phyloP scores from a whole-genome alignment of 2,797 vertebrate species.

The Parotocinclus haroldoi region DNA sequence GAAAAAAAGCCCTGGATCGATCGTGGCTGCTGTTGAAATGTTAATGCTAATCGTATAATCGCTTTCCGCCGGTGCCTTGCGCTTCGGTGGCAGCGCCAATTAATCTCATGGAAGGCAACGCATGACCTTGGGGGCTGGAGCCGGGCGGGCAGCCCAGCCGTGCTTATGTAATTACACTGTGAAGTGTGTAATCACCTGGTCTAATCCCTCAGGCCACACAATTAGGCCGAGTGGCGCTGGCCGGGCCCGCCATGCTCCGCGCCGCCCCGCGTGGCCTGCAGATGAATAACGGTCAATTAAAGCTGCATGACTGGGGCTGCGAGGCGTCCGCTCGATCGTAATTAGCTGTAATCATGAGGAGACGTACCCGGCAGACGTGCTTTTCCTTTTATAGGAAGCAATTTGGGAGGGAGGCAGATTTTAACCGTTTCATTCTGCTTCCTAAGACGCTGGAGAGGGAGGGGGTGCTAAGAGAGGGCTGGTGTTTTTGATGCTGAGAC shows the following conservation, averaged over 20 bases:
- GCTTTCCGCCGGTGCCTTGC: conserved; percentile 84
- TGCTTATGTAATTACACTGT: conserved; percentile 98
- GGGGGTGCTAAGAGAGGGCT: conserved; percentile 2
- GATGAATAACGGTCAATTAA: conserved; percentile 97
- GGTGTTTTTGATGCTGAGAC: conserved; percentile 34
- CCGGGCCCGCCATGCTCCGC: conserved; percentile 76
- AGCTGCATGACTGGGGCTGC: conserved; percentile 86
- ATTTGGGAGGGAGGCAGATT: conserved; percentile 69
- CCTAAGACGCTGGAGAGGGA: conserved; percentile 11
- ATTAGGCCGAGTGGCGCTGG: conserved; percentile 84
- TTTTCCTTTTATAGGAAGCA: conserved; percentile 78
- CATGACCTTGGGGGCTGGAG: conserved; percentile 84
- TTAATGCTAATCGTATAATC: conserved; percentile 95
- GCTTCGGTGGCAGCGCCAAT: conserved; percentile 93
- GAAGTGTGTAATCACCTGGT: conserved; percentile 98
- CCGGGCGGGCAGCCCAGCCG: conserved; percentile 85
- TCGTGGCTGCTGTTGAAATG: conserved; percentile 82
- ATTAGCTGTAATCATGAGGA: conserved; percentile 94
- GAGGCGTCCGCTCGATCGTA: conserved; percentile 89
- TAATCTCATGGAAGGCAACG: conserved; percentile 90
- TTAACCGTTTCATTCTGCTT: conserved; percentile 68
- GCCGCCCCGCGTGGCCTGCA: conserved; percentile 75
- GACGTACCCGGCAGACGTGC: conserved; percentile 74
- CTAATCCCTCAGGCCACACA: conserved; percentile 92
- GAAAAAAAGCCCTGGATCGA: conserved; percentile 74